These are phyloP conservation scores for Drosophila busckii DNA, from an alignment of 1,140 invertebrate genomes.

Conservation along the genomic window DNA sequence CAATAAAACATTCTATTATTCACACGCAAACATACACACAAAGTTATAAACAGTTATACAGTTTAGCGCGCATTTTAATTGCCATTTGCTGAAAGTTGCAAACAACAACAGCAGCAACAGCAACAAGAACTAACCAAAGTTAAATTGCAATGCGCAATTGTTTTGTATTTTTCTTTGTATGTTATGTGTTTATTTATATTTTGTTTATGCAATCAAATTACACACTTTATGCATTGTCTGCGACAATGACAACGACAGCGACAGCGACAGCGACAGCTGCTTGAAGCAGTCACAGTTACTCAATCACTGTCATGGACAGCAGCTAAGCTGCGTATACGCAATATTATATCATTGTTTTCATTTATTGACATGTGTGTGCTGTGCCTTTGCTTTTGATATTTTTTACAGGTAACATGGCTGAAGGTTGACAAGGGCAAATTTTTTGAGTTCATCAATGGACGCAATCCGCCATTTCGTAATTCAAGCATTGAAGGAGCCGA, in stretches of 20 bases:
- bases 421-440: slow-evolving; percentile 86
- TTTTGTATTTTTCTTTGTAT: slow-evolving; percentile 5
- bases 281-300: slow-evolving; percentile 40
- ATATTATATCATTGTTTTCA: slow-evolving; percentile 35
- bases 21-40: too few species aligned
- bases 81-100: slow-evolving; percentile 33
- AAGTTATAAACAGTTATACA: slow-evolving; percentile 57
- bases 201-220: slow-evolving; percentile 12
- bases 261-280: slow-evolving; percentile 9
- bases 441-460: slow-evolving; percentile 87
- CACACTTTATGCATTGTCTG: slow-evolving; percentile 15
- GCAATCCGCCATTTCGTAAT: slow-evolving; percentile 85
- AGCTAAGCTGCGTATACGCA: background rate
- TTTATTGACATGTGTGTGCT: slow-evolving; percentile 37
- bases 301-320: slow-evolving; percentile 61
- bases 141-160: slow-evolving; percentile 52
- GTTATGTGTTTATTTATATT: background rate
- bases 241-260: slow-evolving; percentile 7
- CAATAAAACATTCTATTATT: slow-evolving; percentile 67
- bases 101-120: too few species aligned
- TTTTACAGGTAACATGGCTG: slow-evolving; percentile 84
- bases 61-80: slow-evolving; percentile 66
- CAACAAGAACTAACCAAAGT: too few species aligned
- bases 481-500: slow-evolving; percentile 84
- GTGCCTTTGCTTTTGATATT: too few species aligned